A percentile compares a stretch with the other conserved stretches of the same genome.
phyloP scores from a whole-genome alignment of 2,113 vertebrate species.

The Leucosticte australis region DNA sequence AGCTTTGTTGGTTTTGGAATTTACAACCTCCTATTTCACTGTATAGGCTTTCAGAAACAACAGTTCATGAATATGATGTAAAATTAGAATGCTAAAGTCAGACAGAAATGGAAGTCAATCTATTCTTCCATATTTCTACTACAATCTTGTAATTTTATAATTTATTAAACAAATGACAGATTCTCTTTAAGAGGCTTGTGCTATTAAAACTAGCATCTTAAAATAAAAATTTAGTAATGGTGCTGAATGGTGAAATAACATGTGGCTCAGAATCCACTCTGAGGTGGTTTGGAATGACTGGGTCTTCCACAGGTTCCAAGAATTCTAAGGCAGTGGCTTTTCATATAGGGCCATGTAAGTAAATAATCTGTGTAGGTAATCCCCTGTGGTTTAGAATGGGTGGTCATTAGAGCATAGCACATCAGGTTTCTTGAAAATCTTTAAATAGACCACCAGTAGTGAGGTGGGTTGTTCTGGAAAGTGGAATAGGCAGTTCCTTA shows the following conservation, averaged over 20 bases:
- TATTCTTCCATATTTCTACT: neutral
- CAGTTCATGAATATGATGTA: neutral
- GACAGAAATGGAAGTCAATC: neutral
- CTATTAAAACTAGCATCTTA: neutral
- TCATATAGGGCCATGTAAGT: neutral
- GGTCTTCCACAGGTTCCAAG: neutral
- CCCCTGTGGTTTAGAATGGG: neutral
- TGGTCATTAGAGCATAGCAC: neutral
- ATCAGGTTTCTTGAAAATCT: neutral
- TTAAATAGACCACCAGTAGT: neutral
- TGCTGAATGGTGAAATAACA: neutral
- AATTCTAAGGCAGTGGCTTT: neutral
- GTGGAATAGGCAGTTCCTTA: neutral
- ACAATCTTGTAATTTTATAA: neutral
- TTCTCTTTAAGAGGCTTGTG: neutral
- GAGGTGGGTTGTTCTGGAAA: neutral
- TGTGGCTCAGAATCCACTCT: neutral
- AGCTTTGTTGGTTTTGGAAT: neutral
- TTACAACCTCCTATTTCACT: neutral
- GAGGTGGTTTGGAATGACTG: neutral
- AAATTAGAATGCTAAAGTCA: neutral
- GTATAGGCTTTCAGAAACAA: neutral
- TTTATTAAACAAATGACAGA: neutral
- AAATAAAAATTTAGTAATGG: neutral
- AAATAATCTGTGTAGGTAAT: neutral